These are phyloP conservation scores for rat (Rattus norvegicus) DNA, from an alignment of 2,113 vertebrate genomes.

Conservation along the genomic window GRCr8 NC_086032.1:63093501-63094000, in stretches of 20 bases:
- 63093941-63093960: slow-evolving; percentile 77
- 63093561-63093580: neutral
- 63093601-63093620: neutral
- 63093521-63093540: neutral
- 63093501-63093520: neutral
- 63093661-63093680: slow-evolving; percentile 28
- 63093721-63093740: neutral
- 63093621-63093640: neutral
- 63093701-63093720: slow-evolving; percentile 25
- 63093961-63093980: slow-evolving; percentile 73
- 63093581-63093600: neutral
- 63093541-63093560: neutral
- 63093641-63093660: neutral
- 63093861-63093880: slow-evolving; percentile 65
- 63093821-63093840: slow-evolving; percentile 49
- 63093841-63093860: slow-evolving; percentile 67
- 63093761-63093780: slow-evolving; percentile 55
- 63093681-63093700: neutral
- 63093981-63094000: slow-evolving; percentile 81
- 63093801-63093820: slow-evolving; percentile 43
- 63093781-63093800: slow-evolving; percentile 55
- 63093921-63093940: slow-evolving; percentile 80
- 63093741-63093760: slow-evolving; percentile 4
- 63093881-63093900: slow-evolving; percentile 75
- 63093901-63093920: slow-evolving; percentile 85